phyloP scores from a whole-genome alignment of 2,888 invertebrate genomes.

The Bellardia bayeri region DNA sequence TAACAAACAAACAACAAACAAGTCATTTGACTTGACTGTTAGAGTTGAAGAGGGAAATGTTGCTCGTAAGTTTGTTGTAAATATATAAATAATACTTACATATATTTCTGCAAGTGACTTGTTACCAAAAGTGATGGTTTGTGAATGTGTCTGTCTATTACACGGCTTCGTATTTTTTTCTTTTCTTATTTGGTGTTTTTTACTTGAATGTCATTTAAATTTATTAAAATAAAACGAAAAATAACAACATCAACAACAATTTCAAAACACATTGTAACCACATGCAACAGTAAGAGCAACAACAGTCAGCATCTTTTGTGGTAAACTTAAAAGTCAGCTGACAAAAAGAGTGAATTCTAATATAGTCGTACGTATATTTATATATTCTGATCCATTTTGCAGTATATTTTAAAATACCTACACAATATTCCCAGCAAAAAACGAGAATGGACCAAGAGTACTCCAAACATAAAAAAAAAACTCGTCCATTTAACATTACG shows the following conservation, averaged over 20 bases:
- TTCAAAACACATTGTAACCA: constrained; percentile 3
- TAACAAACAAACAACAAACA: constrained; percentile 23
- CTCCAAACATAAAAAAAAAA: too few relatives aligned
- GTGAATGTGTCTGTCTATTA: constrained; percentile 52
- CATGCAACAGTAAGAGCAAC: constrained; percentile 20
- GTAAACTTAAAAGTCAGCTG: constrained; percentile 6
- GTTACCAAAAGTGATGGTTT: constrained; percentile 69
- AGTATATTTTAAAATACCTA: too few relatives aligned
- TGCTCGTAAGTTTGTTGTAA: constrained; percentile 19
- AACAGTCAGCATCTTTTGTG: constrained; percentile 44
- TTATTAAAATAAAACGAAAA: constrained; percentile 40
- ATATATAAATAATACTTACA: constrained; percentile 26
- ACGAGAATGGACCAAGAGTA: too few relatives aligned
- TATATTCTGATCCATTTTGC: too few relatives aligned
- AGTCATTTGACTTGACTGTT: too few relatives aligned
- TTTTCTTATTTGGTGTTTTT: neutral
- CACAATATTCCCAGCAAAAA: too few relatives aligned
- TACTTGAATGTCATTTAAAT: constrained; percentile 58
- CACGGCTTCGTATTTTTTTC: constrained; percentile 13
- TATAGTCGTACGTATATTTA: too few relatives aligned
- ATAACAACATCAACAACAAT: constrained; percentile 11
- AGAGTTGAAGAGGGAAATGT: constrained; percentile 23
- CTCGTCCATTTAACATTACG: too few relatives aligned
- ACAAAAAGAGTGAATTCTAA: constrained; percentile 20
- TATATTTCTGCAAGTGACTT: constrained; percentile 65